phyloP scores from a whole-genome alignment of 2,797 vertebrate genomes.

The Myiotriccus ornatus region DNA sequence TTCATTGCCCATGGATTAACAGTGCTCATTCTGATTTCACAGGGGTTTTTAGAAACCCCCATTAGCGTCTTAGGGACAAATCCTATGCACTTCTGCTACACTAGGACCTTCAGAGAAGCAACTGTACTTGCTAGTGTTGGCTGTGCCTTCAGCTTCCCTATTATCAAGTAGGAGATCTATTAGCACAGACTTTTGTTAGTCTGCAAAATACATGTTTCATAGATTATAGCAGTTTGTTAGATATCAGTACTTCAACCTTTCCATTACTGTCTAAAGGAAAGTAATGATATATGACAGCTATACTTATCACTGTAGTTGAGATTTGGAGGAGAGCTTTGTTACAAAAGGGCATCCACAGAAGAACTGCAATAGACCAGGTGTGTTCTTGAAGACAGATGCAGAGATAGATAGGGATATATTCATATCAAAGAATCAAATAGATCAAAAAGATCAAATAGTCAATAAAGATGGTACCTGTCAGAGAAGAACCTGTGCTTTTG shows the following conservation, averaged over 20 bases:
- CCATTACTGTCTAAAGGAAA: not conserved
- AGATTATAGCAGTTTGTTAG: not conserved
- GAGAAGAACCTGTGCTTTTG: not conserved
- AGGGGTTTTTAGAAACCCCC: not conserved
- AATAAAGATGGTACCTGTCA: not conserved
- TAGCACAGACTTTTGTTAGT: not conserved
- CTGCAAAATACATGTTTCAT: not conserved
- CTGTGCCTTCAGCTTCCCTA: not conserved
- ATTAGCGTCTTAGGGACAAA: not conserved
- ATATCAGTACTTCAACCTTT: not conserved
- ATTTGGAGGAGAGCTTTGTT: not conserved
- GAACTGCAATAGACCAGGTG: not conserved
- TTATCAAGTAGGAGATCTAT: not conserved
- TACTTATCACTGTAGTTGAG: not conserved
- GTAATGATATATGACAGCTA: not conserved
- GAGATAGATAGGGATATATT: not conserved
- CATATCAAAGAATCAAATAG: not conserved
- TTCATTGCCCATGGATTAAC: not conserved
- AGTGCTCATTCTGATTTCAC: not conserved
- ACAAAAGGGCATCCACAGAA: not conserved
- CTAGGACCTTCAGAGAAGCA: not conserved
- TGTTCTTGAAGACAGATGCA: not conserved
- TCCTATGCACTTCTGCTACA: not conserved
- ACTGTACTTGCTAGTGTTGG: not conserved
- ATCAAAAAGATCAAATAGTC: not conserved